Conservation (phyloP, 2,888 invertebrate genomes). For the Drosophila basisetae region DNA sequence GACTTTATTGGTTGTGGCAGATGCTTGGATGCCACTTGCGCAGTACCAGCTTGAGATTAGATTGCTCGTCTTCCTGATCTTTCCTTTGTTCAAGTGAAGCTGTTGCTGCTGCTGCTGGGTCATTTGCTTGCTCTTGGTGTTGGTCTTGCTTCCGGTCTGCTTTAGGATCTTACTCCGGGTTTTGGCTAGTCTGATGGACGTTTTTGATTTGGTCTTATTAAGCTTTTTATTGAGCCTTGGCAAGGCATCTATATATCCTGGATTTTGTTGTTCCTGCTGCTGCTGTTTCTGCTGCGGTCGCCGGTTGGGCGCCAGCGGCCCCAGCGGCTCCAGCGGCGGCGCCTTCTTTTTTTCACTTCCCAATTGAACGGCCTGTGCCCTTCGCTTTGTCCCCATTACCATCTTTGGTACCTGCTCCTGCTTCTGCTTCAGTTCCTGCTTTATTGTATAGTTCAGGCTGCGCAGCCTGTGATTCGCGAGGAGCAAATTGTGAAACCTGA, state of each 20-base stretch:
- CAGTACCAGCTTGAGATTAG: background rate
- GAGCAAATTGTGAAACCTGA: conserved; percentile 48
- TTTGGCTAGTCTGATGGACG: background rate
- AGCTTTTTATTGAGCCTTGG: background rate
- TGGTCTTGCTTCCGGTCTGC: background rate
- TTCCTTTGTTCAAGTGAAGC: background rate
- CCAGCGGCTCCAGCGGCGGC: conserved; percentile 51
- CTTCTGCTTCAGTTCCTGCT: background rate
- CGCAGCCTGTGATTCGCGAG: conserved; percentile 59
- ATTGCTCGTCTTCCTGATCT: background rate
- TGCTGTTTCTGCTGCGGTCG: conserved; percentile 48
- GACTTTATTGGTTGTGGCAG: conserved; percentile 2
- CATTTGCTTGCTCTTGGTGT: background rate
- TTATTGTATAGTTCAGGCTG: conserved; percentile 3
- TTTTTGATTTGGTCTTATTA: conserved; percentile 2
- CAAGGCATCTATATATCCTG: background rate
- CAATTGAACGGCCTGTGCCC: background rate
- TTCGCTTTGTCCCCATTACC: background rate
- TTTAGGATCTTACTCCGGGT: background rate
- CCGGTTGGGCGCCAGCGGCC: conserved; percentile 42
- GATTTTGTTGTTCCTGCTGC: conserved; percentile 15
- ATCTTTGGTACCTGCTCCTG: background rate
- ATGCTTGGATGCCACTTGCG: background rate
- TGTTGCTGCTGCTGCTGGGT: background rate
- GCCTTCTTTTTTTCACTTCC: background rate